Evolutionary conservation across 2,797 vertebrate species (phyloP).

Genomic region (Pipistrellus kuhlii): DNA sequence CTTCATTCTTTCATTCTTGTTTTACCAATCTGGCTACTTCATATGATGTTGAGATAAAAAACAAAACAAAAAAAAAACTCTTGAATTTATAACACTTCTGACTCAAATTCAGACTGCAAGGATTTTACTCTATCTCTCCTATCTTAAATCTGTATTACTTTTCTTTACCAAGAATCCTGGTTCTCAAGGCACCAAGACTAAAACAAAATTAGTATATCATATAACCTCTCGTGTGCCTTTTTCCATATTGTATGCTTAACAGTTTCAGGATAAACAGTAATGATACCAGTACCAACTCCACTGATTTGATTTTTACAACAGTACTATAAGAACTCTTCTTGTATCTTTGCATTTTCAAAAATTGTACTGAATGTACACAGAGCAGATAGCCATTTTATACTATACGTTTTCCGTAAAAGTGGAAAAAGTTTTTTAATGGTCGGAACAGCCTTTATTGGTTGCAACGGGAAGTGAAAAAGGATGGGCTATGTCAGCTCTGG

Average conservation of each 20-base stretch:
- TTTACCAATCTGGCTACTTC: conserved; percentile 8
- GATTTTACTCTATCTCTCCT: neutral
- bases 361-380: neutral
- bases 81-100: neutral
- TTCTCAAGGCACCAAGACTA: neutral
- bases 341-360: neutral
- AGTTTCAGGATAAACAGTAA: neutral
- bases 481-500: too few relatives aligned
- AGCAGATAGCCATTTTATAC: neutral
- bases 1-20: neutral
- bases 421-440: too few relatives aligned
- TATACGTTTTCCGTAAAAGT: neutral
- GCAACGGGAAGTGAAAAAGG: too few relatives aligned
- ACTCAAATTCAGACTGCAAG: neutral
- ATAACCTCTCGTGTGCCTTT: neutral
- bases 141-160: neutral
- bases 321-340: neutral
- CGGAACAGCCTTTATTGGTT: too few relatives aligned
- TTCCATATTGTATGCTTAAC: neutral
- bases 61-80: conserved; percentile 25
- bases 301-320: conserved; percentile 10
- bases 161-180: neutral
- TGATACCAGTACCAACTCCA: neutral
- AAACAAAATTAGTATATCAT: neutral
- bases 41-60: neutral